Evolutionary conservation across 2,797 vertebrate genomes (phyloP).

Genomic region (Molossus alvarezi): DNA sequence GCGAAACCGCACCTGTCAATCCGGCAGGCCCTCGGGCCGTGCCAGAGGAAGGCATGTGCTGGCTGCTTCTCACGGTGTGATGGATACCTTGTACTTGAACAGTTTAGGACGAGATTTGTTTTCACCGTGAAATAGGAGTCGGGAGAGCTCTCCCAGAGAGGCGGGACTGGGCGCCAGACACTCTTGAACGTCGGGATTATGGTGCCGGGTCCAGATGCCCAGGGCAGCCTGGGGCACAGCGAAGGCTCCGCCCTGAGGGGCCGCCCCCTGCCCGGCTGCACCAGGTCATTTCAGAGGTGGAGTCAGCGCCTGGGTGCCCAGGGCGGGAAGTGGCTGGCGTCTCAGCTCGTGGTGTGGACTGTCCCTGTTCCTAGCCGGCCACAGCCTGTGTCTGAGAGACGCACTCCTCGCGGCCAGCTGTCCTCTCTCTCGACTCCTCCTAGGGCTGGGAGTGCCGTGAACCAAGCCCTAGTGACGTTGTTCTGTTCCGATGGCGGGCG

Average conservation of each 20-base stretch:
- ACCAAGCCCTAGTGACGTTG: rapidly evolving
- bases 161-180: not conserved
- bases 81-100: not conserved
- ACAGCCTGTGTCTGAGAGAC: not conserved
- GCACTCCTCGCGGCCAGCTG: rapidly evolving
- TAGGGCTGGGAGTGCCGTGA: not conserved
- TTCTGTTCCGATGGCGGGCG: rapidly evolving
- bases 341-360: not conserved
- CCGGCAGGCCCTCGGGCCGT: not conserved
- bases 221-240: rapidly evolving
- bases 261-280: not conserved
- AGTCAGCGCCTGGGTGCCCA: not conserved
- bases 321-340: not conserved
- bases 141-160: not conserved
- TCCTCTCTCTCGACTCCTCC: not conserved
- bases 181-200: not conserved
- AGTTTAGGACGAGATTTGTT: not conserved
- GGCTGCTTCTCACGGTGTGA: not conserved
- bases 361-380: not conserved
- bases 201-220: not conserved
- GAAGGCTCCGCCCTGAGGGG: not conserved
- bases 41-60: conserved; percentile 12
- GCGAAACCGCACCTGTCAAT: conserved; percentile 76
- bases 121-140: not conserved
- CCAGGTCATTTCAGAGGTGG: not conserved